Percentiles rank a stretch among this genome's conserved stretches.
Evolutionary conservation across 2,888 invertebrate genomes (phyloP).

Genomic region (Molanna angustata): DNA sequence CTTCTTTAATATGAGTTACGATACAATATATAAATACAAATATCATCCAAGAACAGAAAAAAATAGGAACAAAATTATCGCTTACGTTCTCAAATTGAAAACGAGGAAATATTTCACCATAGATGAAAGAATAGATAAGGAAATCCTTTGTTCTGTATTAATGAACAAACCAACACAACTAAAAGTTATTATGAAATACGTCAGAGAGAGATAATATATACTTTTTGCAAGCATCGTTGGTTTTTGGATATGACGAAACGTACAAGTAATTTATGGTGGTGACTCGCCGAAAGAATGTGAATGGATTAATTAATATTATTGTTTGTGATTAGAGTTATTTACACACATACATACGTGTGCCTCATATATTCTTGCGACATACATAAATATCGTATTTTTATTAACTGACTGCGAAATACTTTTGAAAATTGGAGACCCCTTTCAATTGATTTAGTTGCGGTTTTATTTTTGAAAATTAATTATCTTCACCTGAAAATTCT

Average conservation of each 20-base stretch:
- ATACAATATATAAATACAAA: no score
- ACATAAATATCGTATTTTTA: background rate
- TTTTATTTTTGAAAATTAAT: no score
- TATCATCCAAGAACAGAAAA: no score
- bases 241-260: conserved; percentile 25
- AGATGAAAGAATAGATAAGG: conserved; percentile 7
- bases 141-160: conserved; percentile 4
- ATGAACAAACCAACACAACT: background rate
- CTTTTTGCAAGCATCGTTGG: conserved; percentile 28
- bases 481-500: no score
- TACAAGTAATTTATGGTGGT: conserved; percentile 11
- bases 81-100: conserved; percentile 3
- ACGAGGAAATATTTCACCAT: conserved; percentile 3
- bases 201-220: no score
- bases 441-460: no score
- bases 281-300: conserved; percentile 28
- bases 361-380: background rate
- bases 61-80: no score
- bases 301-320: conserved; percentile 17
- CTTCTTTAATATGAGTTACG: no score
- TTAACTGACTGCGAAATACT: no score
- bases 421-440: no score
- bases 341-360: background rate
- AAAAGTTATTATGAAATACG: conserved; percentile 14
- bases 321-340: background rate